phyloP scores from a whole-genome alignment of 37 sponge, comb jelly and placozoan species.

The Eunapius fragilis region DNA sequence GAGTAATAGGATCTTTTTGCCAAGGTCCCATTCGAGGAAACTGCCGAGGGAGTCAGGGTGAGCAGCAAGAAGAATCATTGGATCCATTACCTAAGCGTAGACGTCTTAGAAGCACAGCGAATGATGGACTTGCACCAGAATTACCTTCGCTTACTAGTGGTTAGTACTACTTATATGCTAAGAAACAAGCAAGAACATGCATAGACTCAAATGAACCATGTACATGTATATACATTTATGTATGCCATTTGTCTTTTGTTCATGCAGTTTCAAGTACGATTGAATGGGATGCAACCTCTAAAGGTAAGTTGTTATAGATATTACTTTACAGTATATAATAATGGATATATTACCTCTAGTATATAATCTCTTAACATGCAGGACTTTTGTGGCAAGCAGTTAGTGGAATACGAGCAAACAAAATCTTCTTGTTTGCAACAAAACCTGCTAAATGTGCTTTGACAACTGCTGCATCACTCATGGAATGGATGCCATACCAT shows the following conservation, averaged over 20 bases:
- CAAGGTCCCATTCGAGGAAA: not conserved
- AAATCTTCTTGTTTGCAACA: not conserved
- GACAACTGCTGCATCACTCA: not conserved
- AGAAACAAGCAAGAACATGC: not conserved
- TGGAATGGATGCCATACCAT: not conserved
- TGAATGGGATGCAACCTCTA: not conserved
- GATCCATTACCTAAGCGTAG: not conserved
- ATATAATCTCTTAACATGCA: not conserved
- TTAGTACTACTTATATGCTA: not conserved
- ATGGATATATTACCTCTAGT: not conserved
- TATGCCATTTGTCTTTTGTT: not conserved
- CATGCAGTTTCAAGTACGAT: not conserved
- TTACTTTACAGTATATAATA: too few species aligned
- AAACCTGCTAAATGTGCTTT: not conserved
- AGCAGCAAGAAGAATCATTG: not conserved
- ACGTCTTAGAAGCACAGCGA: not conserved
- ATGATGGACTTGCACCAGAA: not conserved
- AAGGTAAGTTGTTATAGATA: too few species aligned
- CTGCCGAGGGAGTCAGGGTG: constrained; percentile 7
- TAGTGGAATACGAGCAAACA: not conserved
- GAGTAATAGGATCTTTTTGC: not conserved
- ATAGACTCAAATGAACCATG: not conserved
- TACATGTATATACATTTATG: not conserved
- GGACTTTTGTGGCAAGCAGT: not conserved
- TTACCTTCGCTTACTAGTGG: too few species aligned